Evolutionary conservation across 2,888 invertebrate species (phyloP).

Genomic region (Yponomeuta evonymella): DNA sequence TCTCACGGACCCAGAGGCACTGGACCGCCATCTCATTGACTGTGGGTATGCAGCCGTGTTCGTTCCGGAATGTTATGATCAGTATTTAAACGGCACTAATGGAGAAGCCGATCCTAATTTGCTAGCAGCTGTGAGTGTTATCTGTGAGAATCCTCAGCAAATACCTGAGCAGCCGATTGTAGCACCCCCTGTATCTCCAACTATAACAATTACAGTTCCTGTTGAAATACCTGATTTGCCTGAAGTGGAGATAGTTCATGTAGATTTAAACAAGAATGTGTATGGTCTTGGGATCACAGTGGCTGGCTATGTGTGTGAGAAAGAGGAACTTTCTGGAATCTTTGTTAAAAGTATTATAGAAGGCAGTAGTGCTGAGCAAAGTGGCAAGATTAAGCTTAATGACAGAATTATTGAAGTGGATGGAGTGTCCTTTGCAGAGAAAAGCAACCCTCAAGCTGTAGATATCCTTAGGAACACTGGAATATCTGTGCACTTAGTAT

Average conservation of each 20-base stretch:
- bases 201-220: conserved; percentile 69
- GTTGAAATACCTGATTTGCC: conserved; percentile 81
- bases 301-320: conserved; percentile 97
- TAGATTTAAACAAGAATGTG: conserved; percentile 93
- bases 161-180: conserved; percentile 57
- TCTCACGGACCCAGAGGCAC: conserved; percentile 92
- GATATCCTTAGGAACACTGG: conserved; percentile 96
- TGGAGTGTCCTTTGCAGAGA: conserved; percentile 90
- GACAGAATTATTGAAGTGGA: conserved; percentile 98
- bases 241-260: conserved; percentile 93
- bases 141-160: conserved; percentile 63
- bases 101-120: conserved; percentile 41
- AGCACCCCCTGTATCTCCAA: conserved; percentile 53
- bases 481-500: conserved; percentile 89
- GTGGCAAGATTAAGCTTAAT: conserved; percentile 93
- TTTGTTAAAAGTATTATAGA: conserved; percentile 99
- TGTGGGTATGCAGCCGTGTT: conserved; percentile 81
- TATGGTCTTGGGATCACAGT: conserved; percentile 96
- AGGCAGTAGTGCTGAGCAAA: conserved; percentile 96
- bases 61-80: conserved; percentile 58
- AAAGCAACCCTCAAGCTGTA: conserved; percentile 97
- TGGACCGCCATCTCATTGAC: conserved; percentile 89
- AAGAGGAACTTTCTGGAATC: conserved; percentile 99
- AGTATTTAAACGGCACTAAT: conserved; percentile 58
- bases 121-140: conserved; percentile 61